Conservation (phyloP, 1,140 invertebrate genomes). For the Homarus americanus region DNA sequence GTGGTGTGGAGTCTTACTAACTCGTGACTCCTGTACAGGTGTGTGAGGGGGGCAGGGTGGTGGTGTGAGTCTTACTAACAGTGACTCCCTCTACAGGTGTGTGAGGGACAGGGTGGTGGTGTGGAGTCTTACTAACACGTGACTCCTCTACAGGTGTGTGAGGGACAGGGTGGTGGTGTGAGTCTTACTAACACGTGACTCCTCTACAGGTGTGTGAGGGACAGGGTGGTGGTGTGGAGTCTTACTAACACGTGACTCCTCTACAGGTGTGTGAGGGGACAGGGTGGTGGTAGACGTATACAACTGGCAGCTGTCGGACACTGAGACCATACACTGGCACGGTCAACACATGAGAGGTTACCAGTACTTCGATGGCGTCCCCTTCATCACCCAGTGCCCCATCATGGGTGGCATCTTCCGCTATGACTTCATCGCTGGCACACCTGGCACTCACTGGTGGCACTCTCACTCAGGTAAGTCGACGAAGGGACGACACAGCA, state of each 20-base stretch:
- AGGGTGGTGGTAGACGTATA: conserved; percentile 77
- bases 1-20: too few species aligned
- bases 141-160: too few species aligned
- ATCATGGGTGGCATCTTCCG: conserved; percentile 75
- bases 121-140: too few species aligned
- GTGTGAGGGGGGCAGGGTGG: background rate
- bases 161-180: too few species aligned
- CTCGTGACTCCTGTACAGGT: background rate
- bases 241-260: too few species aligned
- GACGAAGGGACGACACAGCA: too few species aligned
- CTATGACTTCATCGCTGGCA: conserved; percentile 77
- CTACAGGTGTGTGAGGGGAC: conserved; percentile 82
- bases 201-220: too few species aligned
- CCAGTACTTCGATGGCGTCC: conserved; percentile 79
- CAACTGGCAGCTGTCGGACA: conserved; percentile 88
- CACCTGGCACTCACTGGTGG: conserved; percentile 90
- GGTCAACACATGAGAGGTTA: background rate
- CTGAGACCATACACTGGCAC: conserved; percentile 80
- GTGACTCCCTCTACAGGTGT: too few species aligned
- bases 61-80: too few species aligned
- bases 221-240: too few species aligned
- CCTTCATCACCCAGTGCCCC: conserved; percentile 93
- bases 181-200: too few species aligned
- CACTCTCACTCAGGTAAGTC: conserved; percentile 87
- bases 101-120: too few species aligned